Conservation (phyloP, 1,140 invertebrate species). For the Pentalonia nigronervosa region DNA sequence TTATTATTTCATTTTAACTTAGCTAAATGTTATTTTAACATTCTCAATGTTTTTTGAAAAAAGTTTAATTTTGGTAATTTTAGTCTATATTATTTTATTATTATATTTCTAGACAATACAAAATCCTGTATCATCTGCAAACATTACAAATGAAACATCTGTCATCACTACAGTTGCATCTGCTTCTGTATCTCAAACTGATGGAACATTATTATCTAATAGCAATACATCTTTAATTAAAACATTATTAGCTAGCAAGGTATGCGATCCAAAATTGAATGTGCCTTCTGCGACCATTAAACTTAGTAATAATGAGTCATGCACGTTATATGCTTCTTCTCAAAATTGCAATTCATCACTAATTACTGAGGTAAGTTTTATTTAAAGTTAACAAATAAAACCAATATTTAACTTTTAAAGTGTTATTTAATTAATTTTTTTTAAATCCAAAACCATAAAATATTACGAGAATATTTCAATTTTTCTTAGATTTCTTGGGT, state of each 20-base stretch:
- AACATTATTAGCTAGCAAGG: constrained; percentile 85
- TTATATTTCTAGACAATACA: constrained; percentile 59
- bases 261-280: constrained; percentile 66
- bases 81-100: background rate
- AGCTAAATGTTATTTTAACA: background rate
- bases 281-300: constrained; percentile 57
- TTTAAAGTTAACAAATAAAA: background rate
- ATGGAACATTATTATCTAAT: constrained; percentile 63
- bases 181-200: constrained; percentile 64
- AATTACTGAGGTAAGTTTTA: constrained; percentile 53
- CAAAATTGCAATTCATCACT: constrained; percentile 51
- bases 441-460: background rate
- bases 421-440: background rate
- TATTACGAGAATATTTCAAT: background rate
- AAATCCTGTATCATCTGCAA: constrained; percentile 61
- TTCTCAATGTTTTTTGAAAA: background rate
- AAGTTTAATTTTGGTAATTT: background rate
- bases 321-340: constrained; percentile 56
- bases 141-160: constrained; percentile 53
- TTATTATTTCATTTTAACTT: background rate
- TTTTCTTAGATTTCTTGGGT: background rate
- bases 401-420: background rate
- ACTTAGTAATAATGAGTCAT: constrained; percentile 59
- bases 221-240: constrained; percentile 78
- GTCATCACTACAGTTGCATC: constrained; percentile 61